phyloP scores from a whole-genome alignment of 1,140 invertebrate genomes.

The Coenobita brevimanus region DNA sequence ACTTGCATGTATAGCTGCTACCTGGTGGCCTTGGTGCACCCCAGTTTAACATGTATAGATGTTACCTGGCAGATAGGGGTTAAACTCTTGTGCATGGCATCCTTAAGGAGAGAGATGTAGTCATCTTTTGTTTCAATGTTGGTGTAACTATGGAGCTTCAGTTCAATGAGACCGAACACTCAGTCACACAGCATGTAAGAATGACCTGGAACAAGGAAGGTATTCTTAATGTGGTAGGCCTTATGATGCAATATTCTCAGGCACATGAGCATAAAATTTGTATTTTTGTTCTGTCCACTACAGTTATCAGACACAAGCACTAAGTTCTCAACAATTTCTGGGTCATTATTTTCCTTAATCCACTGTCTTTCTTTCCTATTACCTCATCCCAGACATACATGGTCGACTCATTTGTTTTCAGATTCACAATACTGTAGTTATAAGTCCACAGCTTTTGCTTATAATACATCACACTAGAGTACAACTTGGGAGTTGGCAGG shows the following conservation, averaged over 20 bases:
- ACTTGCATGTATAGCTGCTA: too few species aligned
- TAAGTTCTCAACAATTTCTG: not conserved
- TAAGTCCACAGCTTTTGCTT: not conserved
- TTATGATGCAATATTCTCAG: not conserved
- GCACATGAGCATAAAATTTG: not conserved
- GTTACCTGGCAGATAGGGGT: too few species aligned
- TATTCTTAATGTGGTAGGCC: not conserved
- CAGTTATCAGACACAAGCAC: slow-evolving; percentile 1
- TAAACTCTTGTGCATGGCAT: not conserved
- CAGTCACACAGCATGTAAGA: slow-evolving; percentile 12
- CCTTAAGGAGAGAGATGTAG: not conserved
- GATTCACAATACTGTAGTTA: not conserved
- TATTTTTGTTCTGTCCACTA: slow-evolving; percentile 11
- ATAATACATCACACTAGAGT: not conserved
- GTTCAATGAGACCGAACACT: not conserved
- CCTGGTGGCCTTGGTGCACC: too few species aligned
- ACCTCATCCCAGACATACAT: slow-evolving; percentile 19
- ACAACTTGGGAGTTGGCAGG: slow-evolving; percentile 4
- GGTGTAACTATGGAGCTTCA: not conserved
- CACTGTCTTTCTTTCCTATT: not conserved
- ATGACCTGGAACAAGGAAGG: not conserved
- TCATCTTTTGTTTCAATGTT: not conserved
- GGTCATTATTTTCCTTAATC: not conserved
- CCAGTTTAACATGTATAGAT: too few species aligned
- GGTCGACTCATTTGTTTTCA: not conserved